Conservation (phyloP, 1,140 invertebrate species). For the Leptinotarsa undecemlineata region DNA sequence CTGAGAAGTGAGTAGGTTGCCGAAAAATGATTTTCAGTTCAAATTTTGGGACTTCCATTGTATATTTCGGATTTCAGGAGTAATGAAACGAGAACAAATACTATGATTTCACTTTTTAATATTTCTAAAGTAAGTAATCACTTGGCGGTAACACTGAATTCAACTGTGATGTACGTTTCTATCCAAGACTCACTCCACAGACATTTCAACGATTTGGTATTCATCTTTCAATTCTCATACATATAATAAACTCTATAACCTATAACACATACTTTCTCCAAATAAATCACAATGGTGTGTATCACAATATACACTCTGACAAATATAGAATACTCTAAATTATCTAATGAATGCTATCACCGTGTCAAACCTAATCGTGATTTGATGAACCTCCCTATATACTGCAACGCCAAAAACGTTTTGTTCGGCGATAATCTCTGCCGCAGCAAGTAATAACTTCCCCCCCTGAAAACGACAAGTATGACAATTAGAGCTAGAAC, state of each 20-base stretch:
- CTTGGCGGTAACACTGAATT: too few species aligned
- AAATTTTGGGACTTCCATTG: too few species aligned
- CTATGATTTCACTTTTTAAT: too few species aligned
- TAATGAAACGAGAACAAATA: too few species aligned
- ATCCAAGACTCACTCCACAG: too few species aligned
- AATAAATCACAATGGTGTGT: background rate
- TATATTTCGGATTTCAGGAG: too few species aligned
- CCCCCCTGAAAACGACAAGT: conserved; percentile 62
- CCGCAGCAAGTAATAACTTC: conserved; percentile 67
- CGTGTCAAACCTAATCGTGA: conserved; percentile 42
- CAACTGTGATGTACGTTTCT: too few species aligned
- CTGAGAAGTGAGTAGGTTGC: too few species aligned
- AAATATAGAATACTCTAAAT: background rate
- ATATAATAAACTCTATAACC: background rate
- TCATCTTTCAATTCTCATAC: too few species aligned
- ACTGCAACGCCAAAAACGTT: conserved; percentile 58
- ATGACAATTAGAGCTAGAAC: conserved; percentile 61
- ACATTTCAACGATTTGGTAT: too few species aligned
- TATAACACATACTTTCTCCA: background rate
- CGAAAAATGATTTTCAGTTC: too few species aligned
- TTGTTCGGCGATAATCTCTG: conserved; percentile 70
- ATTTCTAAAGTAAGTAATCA: too few species aligned
- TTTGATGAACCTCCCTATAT: conserved; percentile 51
- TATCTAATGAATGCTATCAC: conserved; percentile 25
- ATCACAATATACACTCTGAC: background rate